Percentiles rank a stretch among this genome's conserved stretches.
phyloP scores from a whole-genome alignment of 1,140 invertebrate genomes.

The Pseudomyrmex gracilis region DNA sequence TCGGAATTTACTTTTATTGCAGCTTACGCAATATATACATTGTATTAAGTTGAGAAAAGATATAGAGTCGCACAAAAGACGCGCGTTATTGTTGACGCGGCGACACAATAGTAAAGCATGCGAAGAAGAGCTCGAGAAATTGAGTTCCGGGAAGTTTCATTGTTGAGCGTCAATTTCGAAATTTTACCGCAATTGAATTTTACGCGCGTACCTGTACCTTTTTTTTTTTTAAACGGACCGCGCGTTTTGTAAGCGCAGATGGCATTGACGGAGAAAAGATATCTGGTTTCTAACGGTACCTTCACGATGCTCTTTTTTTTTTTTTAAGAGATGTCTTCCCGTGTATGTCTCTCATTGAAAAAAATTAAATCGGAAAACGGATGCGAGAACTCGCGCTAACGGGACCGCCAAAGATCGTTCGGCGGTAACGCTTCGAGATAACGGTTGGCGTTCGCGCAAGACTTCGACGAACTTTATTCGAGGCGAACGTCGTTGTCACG shows the following conservation, averaged over 20 bases:
- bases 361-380: slow-evolving; percentile 32
- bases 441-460: background rate
- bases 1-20: too few relatives aligned
- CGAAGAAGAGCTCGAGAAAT: background rate
- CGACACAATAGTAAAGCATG: background rate
- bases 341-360: slow-evolving; percentile 23
- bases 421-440: too few relatives aligned
- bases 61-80: background rate
- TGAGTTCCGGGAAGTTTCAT: slow-evolving; percentile 45
- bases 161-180: slow-evolving; percentile 47
- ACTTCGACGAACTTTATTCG: slow-evolving; percentile 21
- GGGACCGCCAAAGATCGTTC: slow-evolving; percentile 6
- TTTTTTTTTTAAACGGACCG: slow-evolving; percentile 9
- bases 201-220: background rate
- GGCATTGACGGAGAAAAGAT: slow-evolving; percentile 13
- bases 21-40: too few relatives aligned
- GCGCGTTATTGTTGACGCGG: too few relatives aligned
- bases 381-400: slow-evolving; percentile 30
- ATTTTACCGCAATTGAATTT: slow-evolving; percentile 52
- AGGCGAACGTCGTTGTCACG: slow-evolving; percentile 5
- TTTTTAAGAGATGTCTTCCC: background rate
- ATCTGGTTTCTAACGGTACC: slow-evolving; percentile 60
- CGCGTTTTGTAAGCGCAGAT: slow-evolving; percentile 30
- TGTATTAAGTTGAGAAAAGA: too few relatives aligned
- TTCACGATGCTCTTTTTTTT: slow-evolving; percentile 32